Evolutionary conservation across 1,140 invertebrate genomes (phyloP).

Genomic region (Ditylenchus dipsaci): DNA sequence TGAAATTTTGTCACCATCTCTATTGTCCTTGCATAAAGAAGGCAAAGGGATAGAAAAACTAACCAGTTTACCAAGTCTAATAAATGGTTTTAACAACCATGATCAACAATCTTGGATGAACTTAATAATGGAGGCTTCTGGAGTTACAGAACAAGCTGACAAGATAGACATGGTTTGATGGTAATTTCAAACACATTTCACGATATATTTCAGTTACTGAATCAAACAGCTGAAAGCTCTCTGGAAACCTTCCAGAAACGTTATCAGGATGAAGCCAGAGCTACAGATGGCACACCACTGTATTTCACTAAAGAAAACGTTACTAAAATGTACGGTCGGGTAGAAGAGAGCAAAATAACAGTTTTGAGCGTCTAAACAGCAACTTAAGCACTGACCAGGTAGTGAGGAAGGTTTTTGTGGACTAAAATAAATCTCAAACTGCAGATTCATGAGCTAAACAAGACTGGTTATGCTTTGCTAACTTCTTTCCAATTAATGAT

Average conservation of each 20-base stretch:
- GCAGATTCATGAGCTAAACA: background rate
- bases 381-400: slow-evolving; percentile 5
- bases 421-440: background rate
- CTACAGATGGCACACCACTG: slow-evolving; percentile 39
- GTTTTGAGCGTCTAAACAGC: background rate
- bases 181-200: background rate
- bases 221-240: background rate
- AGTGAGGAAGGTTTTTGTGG: background rate
- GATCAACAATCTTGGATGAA: slow-evolving; percentile 48
- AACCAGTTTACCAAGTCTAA: slow-evolving; percentile 33
- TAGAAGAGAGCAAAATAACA: background rate
- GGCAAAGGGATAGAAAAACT: slow-evolving; percentile 36
- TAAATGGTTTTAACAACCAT: slow-evolving; percentile 26
- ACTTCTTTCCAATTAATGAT: background rate
- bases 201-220: background rate
- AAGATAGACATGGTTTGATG: slow-evolving; percentile 1
- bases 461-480: background rate
- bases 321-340: background rate
- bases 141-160: slow-evolving; percentile 38
- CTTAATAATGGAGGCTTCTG: slow-evolving; percentile 46
- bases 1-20: slow-evolving; percentile 37
- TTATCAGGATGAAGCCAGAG: slow-evolving; percentile 22
- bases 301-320: slow-evolving; percentile 48
- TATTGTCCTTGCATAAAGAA: slow-evolving; percentile 41
- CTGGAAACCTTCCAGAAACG: background rate